Evolutionary conservation across 2,888 invertebrate species (phyloP), one percentile per base, ranked within the genome.

Genomic region (Lasioglossum lativentre): DNA sequence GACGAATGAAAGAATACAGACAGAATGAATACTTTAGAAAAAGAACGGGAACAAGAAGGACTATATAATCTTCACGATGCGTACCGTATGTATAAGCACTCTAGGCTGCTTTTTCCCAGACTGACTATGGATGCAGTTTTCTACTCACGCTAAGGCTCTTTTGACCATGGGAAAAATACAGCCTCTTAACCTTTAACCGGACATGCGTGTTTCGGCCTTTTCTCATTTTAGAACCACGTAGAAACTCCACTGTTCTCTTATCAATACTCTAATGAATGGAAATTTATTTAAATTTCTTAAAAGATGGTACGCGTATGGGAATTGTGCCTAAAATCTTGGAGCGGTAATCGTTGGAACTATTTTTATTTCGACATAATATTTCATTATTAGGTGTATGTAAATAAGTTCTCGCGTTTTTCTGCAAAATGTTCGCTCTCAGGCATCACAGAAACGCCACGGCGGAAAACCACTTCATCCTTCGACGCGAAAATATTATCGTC

Each of bases 401-500:
- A n/a, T 52, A 52, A 52, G 52, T 52, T 10, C 52, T 52, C n/a
- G 10, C 10, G 10, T 52, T 52, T 52, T 52, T 52, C 52, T 10
- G 52, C 10, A n/a, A 10, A 52, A 23, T 10, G 52, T 23, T 52
- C 52, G 52, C 23, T 52, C 23, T 10, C 2, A 8, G 23, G 52
- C 23, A 52, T 23, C 52, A 23, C 23, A 52, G n/a, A n/a, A 52
- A 52, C 52, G n/a, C 23, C 10, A n/a, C 52, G 23, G 3, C n/a
- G 52, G n/a, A 52, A n/a, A 52, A 52, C 23, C 23, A 52, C 52
- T n/a, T 40, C 23, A 68, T 52, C 52, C 23, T 38, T 68, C 40
- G 68, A 68, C 12, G 38, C 52, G 38, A 68, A 68, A 68, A 68
- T 68, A 40, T 68, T 68, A 68, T 19, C 38, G 19, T 40, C 38